phyloP scores from a whole-genome alignment of 2,888 invertebrate species.

The Hirtodrosophila histrioides region DNA sequence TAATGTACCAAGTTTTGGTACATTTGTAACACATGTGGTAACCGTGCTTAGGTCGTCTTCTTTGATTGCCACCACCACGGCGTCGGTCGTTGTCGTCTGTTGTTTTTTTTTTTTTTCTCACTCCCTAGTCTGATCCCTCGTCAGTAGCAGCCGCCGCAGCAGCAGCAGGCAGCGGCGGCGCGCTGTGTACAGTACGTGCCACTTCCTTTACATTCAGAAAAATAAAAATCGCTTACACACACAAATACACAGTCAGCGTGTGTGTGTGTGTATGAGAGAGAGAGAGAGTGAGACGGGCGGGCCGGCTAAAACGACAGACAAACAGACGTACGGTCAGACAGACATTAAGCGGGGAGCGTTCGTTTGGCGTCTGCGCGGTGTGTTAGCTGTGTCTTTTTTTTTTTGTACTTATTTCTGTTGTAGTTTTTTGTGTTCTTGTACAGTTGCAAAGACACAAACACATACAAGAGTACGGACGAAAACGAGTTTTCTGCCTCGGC shows the following conservation, averaged over 20 bases:
- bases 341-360: conserved; percentile 46
- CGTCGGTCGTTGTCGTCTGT: conserved; percentile 54
- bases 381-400: conserved; percentile 42
- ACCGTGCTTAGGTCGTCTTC: conserved; percentile 36
- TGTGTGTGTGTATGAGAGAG: conserved; percentile 10
- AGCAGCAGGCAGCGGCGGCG: conserved; percentile 55
- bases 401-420: conserved; percentile 39
- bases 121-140: conserved; percentile 55
- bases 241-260: conserved; percentile 15
- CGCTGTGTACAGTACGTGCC: conserved; percentile 76
- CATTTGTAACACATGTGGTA: too few species aligned
- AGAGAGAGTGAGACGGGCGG: conserved; percentile 29
- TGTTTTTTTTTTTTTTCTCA: conserved; percentile 49
- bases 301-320: conserved; percentile 45
- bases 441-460: conserved; percentile 72
- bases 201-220: conserved; percentile 79
- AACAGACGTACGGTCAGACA: conserved; percentile 31
- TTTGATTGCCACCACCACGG: conserved; percentile 51
- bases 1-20: too few species aligned
- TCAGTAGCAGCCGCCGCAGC: conserved; percentile 52
- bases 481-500: conserved; percentile 54
- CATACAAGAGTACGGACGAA: conserved; percentile 40
- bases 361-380: conserved; percentile 72
- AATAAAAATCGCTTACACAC: conserved; percentile 70
- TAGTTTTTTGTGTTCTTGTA: conserved; percentile 68